Evolutionary conservation across 2,888 invertebrate genomes (phyloP), one percentile per base, ranked within the genome.

Genomic region (Oscheius sp.): DNA sequence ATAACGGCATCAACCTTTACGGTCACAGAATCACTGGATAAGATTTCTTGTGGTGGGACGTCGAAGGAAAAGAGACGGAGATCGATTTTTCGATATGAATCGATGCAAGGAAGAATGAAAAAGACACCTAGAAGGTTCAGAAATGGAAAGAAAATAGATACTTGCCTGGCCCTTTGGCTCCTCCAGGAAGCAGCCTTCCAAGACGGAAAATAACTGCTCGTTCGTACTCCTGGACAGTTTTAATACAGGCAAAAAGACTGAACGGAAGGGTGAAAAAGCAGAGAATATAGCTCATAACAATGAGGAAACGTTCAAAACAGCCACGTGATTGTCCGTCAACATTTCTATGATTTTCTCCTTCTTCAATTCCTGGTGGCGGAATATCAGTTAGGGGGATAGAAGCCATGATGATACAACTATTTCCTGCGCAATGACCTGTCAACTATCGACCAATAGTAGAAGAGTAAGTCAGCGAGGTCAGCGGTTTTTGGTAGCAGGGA

Each of bases 51-150:
- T 0, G 96, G 96, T 51, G 96, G 95, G 45, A 97, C 94, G 86
- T 96, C 96, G 87, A 96, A 96, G 0, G 95, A 94, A 0, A 95
- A 91, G 0, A 95, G 95, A 62, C 96, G 91, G 70, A 97, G 89
- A 87, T 97, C 96, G 17, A 97, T 94, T 74, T 94, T 91, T 30
- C 80, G 78, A 65, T 81, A 85, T 8, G 78, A 73, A 54, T 84
- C 84, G 54, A 84, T 85, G 56, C 82, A 93, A 92, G 87, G 95
- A 94, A 77, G 86, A 85, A 80, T 88, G 94, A 86, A 95, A 74
- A 84, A 83, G 17, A 84, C 71, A 32, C 83, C 83, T 75, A n/a
- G 17, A 44, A 49, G 17, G 56, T 28, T 38, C 12, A 38, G n/a
- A n/a, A n/a, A n/a, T n/a, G n/a, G n/a, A n/a, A n/a, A n/a, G n/a